These are phyloP conservation scores for Mellilla xanthometata DNA, from an alignment of 2,888 invertebrate genomes.

Conservation along the genomic window DNA sequence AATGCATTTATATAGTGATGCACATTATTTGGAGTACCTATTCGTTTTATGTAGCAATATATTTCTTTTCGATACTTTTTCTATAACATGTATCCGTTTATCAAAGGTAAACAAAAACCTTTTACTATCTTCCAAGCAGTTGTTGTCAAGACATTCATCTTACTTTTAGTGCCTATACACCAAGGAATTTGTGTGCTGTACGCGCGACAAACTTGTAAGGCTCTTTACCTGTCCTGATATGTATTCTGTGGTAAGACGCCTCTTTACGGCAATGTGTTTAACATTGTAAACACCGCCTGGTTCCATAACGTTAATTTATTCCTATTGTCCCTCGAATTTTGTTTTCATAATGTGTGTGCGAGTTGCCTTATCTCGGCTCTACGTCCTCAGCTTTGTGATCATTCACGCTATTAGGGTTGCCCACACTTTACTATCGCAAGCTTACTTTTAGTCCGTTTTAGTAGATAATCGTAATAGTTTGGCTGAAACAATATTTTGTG, in stretches of 20 bases:
- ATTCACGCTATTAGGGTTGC: conserved; percentile 5
- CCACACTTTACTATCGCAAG: neutral
- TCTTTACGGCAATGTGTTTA: conserved; percentile 23
- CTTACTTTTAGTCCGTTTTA: too few relatives aligned
- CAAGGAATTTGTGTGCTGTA: too few relatives aligned
- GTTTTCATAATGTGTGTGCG: conserved; percentile 37
- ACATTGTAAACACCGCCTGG: conserved; percentile 33
- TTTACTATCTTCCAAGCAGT: neutral
- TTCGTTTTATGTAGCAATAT: too few relatives aligned
- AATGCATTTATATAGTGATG: too few relatives aligned
- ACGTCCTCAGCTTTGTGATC: conserved; percentile 27
- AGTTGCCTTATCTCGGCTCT: conserved; percentile 38
- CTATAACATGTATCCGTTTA: too few relatives aligned
- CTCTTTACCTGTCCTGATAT: conserved; percentile 1
- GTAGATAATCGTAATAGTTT: too few relatives aligned
- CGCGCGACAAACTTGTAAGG: too few relatives aligned
- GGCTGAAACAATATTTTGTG: too few relatives aligned
- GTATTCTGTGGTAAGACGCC: conserved; percentile 5
- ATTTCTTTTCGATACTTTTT: too few relatives aligned
- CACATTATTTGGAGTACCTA: too few relatives aligned
- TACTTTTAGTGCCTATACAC: conserved; percentile 4
- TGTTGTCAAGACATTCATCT: neutral
- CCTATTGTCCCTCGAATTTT: conserved; percentile 43
- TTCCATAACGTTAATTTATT: conserved; percentile 40
- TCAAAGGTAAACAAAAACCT: neutral